These are phyloP conservation scores for Rhadinocentrus ornatus DNA, from an alignment of 2,797 vertebrate species.

Conservation along the genomic window DNA sequence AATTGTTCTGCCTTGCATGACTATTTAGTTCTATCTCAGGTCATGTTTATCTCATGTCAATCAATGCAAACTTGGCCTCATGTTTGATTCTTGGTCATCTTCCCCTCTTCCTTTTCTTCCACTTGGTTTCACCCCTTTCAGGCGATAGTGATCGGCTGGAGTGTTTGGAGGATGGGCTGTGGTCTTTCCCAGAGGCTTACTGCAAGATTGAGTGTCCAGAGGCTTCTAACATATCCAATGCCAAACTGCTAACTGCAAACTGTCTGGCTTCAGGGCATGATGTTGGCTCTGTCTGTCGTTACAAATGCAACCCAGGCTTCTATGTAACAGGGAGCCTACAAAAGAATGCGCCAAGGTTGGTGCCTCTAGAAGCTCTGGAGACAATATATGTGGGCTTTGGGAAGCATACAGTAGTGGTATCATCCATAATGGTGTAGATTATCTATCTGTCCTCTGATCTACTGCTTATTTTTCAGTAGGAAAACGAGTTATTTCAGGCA, in stretches of 20 bases:
- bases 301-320: slow-evolving; percentile 92
- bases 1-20: neutral
- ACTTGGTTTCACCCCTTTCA: slow-evolving; percentile 47
- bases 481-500: neutral
- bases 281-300: slow-evolving; percentile 89
- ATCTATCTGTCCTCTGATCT: neutral
- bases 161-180: slow-evolving; percentile 93
- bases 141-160: slow-evolving; percentile 89
- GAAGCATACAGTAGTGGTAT: neutral
- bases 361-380: slow-evolving; percentile 11
- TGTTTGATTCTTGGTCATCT: neutral
- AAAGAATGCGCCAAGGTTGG: slow-evolving; percentile 85
- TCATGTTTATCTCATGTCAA: too few species aligned
- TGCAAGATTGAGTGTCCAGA: slow-evolving; percentile 92
- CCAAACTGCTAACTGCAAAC: slow-evolving; percentile 84
- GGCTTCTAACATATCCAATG: slow-evolving; percentile 79
- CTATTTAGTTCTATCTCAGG: neutral
- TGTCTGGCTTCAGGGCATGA: slow-evolving; percentile 88
- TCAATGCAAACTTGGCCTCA: too few species aligned
- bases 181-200: slow-evolving; percentile 96
- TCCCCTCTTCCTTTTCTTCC: neutral
- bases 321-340: slow-evolving; percentile 78
- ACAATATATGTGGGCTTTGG: neutral
- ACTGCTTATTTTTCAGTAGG: neutral
- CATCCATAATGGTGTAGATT: neutral